These are phyloP conservation scores for Cheiracanthium punctorium DNA, from an alignment of 2,888 invertebrate species.

Conservation along the genomic window DNA sequence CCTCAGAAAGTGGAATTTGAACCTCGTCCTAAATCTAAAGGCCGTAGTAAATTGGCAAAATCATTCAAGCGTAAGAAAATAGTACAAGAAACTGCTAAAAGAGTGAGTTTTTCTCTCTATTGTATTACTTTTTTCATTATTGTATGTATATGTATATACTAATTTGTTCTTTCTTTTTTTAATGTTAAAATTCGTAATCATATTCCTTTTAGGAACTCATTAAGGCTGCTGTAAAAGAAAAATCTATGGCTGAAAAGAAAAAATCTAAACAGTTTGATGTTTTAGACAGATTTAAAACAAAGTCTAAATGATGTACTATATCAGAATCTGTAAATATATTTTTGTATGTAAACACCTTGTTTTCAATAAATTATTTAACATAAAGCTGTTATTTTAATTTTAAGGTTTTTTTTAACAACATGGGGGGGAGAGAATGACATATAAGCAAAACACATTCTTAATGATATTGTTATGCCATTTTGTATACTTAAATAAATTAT, in stretches of 20 bases:
- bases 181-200: too few relatives aligned
- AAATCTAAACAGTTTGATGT: slow-evolving; percentile 21
- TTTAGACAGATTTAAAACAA: slow-evolving; percentile 61
- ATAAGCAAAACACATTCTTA: too few relatives aligned
- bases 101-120: slow-evolving; percentile 22
- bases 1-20: slow-evolving; percentile 86
- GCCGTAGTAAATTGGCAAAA: slow-evolving; percentile 54
- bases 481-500: too few relatives aligned
- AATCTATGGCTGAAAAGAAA: background rate
- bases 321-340: slow-evolving; percentile 14
- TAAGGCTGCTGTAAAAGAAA: slow-evolving; percentile 40
- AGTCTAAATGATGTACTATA: slow-evolving; percentile 25
- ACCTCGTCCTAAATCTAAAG: slow-evolving; percentile 76
- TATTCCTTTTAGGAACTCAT: slow-evolving; percentile 44
- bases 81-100: slow-evolving; percentile 50
- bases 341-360: background rate
- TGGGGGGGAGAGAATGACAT: too few relatives aligned
- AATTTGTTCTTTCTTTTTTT: too few relatives aligned
- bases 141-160: too few relatives aligned
- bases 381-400: too few relatives aligned
- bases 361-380: background rate
- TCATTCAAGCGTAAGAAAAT: slow-evolving; percentile 55
- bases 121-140: too few relatives aligned
- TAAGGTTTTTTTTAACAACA: too few relatives aligned
- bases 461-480: too few relatives aligned